Evolutionary conservation across 1,140 invertebrate genomes (phyloP), one percentile per base, ranked within the genome.

Genomic region (Leptopilina clavipes): DNA sequence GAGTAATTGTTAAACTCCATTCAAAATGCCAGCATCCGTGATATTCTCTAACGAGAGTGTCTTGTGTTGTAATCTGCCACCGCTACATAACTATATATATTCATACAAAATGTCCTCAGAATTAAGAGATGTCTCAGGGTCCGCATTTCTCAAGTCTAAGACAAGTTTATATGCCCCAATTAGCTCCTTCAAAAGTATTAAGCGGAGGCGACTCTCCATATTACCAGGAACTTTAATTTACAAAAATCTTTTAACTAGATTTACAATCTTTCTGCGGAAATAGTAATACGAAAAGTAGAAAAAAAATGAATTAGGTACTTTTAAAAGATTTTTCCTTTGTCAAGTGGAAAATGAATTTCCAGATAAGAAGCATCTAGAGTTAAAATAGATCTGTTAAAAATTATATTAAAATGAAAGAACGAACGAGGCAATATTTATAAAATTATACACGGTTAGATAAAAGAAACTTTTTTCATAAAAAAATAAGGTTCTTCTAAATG

Each of bases 81-180:
- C 59, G 12, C 22, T 37, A 65, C 14, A 65, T 17, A 3, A 52
- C 48, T 52, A 52, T 52, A 40, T 40, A 40, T 40, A 40, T 40
- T 3, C 7, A 40, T 40, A 40, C 7, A 31, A 65, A 65, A 65
- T 65, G 59, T 65, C 59, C 22, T 17, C 59, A 37, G 59, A 65
- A 65, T 65, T 65, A 65, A 31, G 25, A 65, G 59, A 65, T 65
- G 59, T 11, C 25, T 31, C 14, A 40, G 56, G 25, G 59, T 65
- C 59, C 22, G 22, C 22, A 31, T 65, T 65, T 31, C 25, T 65
- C 22, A 65, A 22, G 59, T 65, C 59, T 65, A 37, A 65, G 59
- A 37, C 25, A 65, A 65, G 22, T 65, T 65, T 65, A 65, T 65
- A 65, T 31, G 59, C 59, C 25, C 59, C 59, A 65, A 65, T 65